Conservation (phyloP, 2,113 vertebrate species). For the Cochlearius cochlearius region DNA sequence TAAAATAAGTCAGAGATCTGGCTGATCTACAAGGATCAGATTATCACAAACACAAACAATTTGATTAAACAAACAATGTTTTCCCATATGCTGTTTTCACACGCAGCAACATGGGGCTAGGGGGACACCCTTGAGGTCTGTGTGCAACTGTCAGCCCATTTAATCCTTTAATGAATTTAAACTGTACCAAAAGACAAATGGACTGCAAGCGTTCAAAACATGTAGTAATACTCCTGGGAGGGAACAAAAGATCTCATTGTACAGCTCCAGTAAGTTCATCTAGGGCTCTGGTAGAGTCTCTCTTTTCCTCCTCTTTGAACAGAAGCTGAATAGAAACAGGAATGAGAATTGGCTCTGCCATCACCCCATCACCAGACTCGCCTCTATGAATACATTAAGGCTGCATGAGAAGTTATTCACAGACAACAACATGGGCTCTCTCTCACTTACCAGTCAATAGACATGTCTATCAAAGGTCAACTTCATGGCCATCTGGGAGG, state of each 20-base stretch:
- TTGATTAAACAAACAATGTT: neutral
- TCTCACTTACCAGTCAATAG: constrained; percentile 12
- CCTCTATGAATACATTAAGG: constrained; percentile 61
- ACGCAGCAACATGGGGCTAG: neutral
- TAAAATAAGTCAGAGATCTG: neutral
- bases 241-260: constrained; percentile 75
- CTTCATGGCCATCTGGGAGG: constrained; percentile 18
- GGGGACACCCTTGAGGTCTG: neutral
- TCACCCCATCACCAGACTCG: constrained; percentile 34
- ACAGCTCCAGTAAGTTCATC: constrained; percentile 48
- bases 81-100: neutral
- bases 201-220: neutral
- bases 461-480: neutral
- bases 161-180: constrained; percentile 67
- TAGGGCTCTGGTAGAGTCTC: constrained; percentile 60
- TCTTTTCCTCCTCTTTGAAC: constrained; percentile 62
- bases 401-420: constrained; percentile 35
- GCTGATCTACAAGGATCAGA: neutral
- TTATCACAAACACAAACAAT: neutral
- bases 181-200: constrained; percentile 70
- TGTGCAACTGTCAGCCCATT: constrained; percentile 51
- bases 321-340: constrained; percentile 72
- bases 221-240: constrained; percentile 33
- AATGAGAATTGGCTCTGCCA: constrained; percentile 64
- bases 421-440: constrained; percentile 9